These are phyloP conservation scores for Thalpophila matura DNA, from an alignment of 2,888 invertebrate species.

Conservation along the genomic window DNA sequence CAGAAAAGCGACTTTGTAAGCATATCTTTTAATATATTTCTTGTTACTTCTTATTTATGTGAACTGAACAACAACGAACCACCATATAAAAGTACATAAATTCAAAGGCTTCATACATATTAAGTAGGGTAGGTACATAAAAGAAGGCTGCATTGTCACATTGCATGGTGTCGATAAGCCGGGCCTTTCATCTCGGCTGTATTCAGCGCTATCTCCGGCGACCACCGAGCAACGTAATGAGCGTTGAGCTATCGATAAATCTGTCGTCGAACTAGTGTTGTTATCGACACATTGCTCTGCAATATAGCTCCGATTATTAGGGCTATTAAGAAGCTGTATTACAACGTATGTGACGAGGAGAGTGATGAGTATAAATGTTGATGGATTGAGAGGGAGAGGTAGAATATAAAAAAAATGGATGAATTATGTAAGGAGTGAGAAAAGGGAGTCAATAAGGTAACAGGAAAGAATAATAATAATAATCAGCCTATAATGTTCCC, in stretches of 20 bases:
- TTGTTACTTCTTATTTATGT: too few species aligned
- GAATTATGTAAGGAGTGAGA: too few species aligned
- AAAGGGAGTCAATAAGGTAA: too few species aligned
- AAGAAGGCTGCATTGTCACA: slow-evolving; percentile 34
- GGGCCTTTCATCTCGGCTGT: slow-evolving; percentile 38
- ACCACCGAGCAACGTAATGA: slow-evolving; percentile 47
- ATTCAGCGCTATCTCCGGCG: slow-evolving; percentile 43
- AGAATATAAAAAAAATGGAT: too few species aligned
- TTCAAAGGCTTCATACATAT: slow-evolving; percentile 23
- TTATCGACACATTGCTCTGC: slow-evolving; percentile 25
- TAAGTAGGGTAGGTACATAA: slow-evolving; percentile 21
- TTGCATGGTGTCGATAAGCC: slow-evolving; percentile 45
- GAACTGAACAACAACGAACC: background rate
- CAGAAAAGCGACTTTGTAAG: background rate
- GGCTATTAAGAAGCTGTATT: background rate
- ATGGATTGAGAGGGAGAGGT: too few species aligned
- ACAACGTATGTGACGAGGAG: too few species aligned
- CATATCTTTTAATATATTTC: background rate
- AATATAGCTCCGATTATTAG: slow-evolving; percentile 9
- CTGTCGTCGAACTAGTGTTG: slow-evolving; percentile 38
- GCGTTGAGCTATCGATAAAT: slow-evolving; percentile 47
- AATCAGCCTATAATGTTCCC: too few species aligned
- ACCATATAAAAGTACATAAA: background rate
- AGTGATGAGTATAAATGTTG: too few species aligned
- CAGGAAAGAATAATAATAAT: too few species aligned